A percentile compares a stretch with the other conserved stretches of the same genome.
phyloP scores from a whole-genome alignment of 1,140 invertebrate genomes.

The Paracyclopina nana region DNA sequence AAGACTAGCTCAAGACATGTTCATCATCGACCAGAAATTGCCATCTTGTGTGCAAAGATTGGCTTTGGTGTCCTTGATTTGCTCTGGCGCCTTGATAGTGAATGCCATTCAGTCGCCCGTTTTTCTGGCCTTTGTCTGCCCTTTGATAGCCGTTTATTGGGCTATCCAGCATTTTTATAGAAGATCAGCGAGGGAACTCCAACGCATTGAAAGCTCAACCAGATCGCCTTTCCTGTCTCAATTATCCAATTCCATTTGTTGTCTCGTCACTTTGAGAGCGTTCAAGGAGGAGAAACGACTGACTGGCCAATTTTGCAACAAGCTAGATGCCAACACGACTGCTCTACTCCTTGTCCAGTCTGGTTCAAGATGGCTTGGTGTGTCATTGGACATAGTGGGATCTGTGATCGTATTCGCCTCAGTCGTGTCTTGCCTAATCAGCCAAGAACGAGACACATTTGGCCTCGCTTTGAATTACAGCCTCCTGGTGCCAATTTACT shows the following conservation, averaged over 20 bases:
- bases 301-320: slow-evolving; percentile 37
- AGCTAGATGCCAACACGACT: slow-evolving; percentile 48
- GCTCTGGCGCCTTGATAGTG: slow-evolving; percentile 5
- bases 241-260: slow-evolving; percentile 44
- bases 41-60: slow-evolving; percentile 13
- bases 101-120: slow-evolving; percentile 11
- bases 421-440: slow-evolving; percentile 37
- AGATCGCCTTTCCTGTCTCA: slow-evolving; percentile 49
- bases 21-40: slow-evolving; percentile 16
- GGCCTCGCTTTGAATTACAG: slow-evolving; percentile 56
- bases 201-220: slow-evolving; percentile 39
- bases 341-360: slow-evolving; percentile 54
- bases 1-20: slow-evolving; percentile 12
- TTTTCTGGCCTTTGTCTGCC: slow-evolving; percentile 4
- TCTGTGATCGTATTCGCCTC: slow-evolving; percentile 50
- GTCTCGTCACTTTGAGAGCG: slow-evolving; percentile 44
- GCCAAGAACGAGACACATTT: slow-evolving; percentile 32
- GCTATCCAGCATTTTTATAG: slow-evolving; percentile 14
- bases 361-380: slow-evolving; percentile 58
- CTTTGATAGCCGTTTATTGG: slow-evolving; percentile 14
- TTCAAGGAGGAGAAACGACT: slow-evolving; percentile 43
- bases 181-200: slow-evolving; percentile 37
- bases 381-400: slow-evolving; percentile 55
- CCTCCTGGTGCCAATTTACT: slow-evolving; percentile 53
- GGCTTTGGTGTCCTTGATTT: slow-evolving; percentile 9